Evolutionary conservation across 2,113 vertebrate genomes (phyloP), one percentile per base, ranked within the genome.

Genomic region (Entomyzon cyanotis): DNA sequence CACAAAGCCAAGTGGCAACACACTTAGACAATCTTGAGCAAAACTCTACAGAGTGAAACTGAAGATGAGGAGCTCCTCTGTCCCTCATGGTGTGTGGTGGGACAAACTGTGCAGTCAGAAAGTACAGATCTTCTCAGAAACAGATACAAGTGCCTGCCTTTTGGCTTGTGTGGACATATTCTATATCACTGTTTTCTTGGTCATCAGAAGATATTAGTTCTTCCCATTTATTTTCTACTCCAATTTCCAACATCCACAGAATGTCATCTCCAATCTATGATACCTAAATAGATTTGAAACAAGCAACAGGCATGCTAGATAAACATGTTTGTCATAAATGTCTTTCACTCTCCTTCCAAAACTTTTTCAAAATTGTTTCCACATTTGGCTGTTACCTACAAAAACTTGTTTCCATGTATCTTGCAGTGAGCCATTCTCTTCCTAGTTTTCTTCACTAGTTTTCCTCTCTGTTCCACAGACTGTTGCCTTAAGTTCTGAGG

Each of bases 11-110:
- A 16, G 35, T 3, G 5, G 15, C 23, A 91, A 63, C 27, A 23
- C 23, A 22, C 16, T 37, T 18, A 15, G 8, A 22, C 15, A 23
- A 2, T 22, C 1, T 0, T 0, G 4, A 73, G 25, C 33, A 56
- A 3, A 87, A 35, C 33, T 27, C 39, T 31, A 16, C 41, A 50
- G 33, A 25, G 15, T 62, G 19, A 39, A 86, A 68, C 3, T 33
- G 68, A 55, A 19, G 6, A 4, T 3, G 23, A 81, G n/a, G 30
- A 62, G 18, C 50, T 89, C 31, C 74, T 87, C 53, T 69, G 24
- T 44, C 19, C 60, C 19, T 68, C 30, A 3, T 17, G 39, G 22
- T 59, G 23, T 5, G 19, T 11, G 46, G 13, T 64, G 31, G 47
- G 53, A 63, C 42, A 47, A n/a, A 47, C 2, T 17, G 23, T 68